phyloP scores from a whole-genome alignment of 2,113 vertebrate species.

The Felis chaus region DNA sequence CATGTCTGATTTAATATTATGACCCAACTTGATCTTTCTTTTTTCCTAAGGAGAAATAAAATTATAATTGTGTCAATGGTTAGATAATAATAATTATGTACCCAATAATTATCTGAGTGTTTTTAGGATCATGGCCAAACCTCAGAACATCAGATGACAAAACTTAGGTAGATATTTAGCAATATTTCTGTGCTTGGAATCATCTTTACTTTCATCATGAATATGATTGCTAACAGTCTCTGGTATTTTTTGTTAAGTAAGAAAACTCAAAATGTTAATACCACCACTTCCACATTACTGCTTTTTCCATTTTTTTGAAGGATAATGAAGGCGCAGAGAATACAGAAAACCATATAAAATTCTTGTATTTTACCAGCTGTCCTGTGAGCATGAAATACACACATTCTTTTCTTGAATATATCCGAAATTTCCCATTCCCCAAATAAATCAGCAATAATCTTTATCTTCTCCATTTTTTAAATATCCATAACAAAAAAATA shows the following conservation, averaged over 20 bases:
- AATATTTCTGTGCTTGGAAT: not conserved
- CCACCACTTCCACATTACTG: not conserved
- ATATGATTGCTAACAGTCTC: not conserved
- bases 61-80: not conserved
- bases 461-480: not conserved
- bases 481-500: conserved; percentile 23
- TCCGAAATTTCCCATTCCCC: not conserved
- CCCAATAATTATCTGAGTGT: not conserved
- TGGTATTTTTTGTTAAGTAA: not conserved
- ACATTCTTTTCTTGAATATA: not conserved
- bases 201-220: not conserved
- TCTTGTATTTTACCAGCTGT: not conserved
- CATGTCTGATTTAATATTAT: not conserved
- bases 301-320: not conserved
- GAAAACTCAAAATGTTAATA: not conserved
- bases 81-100: not conserved
- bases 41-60: not conserved
- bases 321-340: not conserved
- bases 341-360: not conserved
- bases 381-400: not conserved
- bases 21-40: not conserved
- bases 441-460: not conserved
- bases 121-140: not conserved
- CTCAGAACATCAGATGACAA: not conserved
- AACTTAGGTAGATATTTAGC: not conserved